Conservation (phyloP, 2,888 invertebrate species). For the Lasioglossum calceatum region DNA sequence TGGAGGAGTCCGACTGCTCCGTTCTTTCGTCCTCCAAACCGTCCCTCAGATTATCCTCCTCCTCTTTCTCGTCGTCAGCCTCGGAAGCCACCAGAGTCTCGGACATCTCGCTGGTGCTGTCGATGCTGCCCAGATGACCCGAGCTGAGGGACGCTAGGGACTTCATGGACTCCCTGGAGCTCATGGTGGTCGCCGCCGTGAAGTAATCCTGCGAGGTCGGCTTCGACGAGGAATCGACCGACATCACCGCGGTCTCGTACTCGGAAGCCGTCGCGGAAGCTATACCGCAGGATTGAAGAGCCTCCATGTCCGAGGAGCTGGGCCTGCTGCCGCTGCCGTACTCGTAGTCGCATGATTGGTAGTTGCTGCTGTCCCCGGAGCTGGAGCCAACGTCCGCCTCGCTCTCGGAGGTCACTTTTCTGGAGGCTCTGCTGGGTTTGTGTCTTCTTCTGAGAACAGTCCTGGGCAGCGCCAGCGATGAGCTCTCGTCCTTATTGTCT, state of each 20-base stretch:
- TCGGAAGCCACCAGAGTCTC: slow-evolving; percentile 97
- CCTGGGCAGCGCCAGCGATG: slow-evolving; percentile 75
- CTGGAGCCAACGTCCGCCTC: slow-evolving; percentile 94
- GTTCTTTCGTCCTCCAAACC: slow-evolving; percentile 82
- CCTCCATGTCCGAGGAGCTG: slow-evolving; percentile 94
- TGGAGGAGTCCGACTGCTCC: slow-evolving; percentile 72
- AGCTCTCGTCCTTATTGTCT: slow-evolving; percentile 77
- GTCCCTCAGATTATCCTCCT: slow-evolving; percentile 86
- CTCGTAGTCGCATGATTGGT: slow-evolving; percentile 94
- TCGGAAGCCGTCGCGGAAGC: slow-evolving; percentile 91
- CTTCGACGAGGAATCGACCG: slow-evolving; percentile 90
- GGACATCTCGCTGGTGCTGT: slow-evolving; percentile 93
- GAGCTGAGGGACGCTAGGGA: slow-evolving; percentile 96
- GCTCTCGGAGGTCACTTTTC: slow-evolving; percentile 89
- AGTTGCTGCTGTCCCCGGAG: slow-evolving; percentile 93
- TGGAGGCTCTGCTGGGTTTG: slow-evolving; percentile 79
- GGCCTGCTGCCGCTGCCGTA: slow-evolving; percentile 91
- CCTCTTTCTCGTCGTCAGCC: slow-evolving; percentile 89
- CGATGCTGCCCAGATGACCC: slow-evolving; percentile 94
- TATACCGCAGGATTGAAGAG: slow-evolving; percentile 85
- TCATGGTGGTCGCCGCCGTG: slow-evolving; percentile 94
- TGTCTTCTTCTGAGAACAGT: slow-evolving; percentile 82
- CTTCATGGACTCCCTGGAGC: slow-evolving; percentile 95
- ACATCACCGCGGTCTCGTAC: slow-evolving; percentile 94
- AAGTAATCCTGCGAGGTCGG: slow-evolving; percentile 94